Evolutionary conservation across 2,113 vertebrate species (phyloP).

Genomic region (Apeltes quadracus): DNA sequence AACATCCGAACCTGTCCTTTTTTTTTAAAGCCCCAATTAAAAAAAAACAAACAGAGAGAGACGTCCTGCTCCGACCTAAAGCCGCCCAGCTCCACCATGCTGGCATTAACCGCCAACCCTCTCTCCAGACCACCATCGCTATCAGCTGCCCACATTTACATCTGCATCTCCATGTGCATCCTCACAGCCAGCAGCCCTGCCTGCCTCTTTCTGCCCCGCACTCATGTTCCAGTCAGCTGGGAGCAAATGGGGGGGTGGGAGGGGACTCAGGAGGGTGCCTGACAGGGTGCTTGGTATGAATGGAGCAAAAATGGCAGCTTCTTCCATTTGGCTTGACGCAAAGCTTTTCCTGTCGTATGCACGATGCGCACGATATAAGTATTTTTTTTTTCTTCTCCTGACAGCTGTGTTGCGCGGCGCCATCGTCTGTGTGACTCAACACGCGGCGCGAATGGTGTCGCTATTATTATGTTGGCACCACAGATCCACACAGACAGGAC

Average conservation of each 20-base stretch:
- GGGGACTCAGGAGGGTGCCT: constrained; percentile 21
- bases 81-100: constrained; percentile 72
- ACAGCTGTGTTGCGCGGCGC: constrained; percentile 26
- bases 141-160: constrained; percentile 58
- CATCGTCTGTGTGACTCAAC: constrained; percentile 37
- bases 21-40: not conserved
- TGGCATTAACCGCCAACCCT: constrained; percentile 32
- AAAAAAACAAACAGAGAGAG: not conserved
- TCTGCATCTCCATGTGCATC: constrained; percentile 71
- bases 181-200: constrained; percentile 56
- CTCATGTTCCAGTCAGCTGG: constrained; percentile 51
- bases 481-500: constrained; percentile 9
- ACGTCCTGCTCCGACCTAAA: constrained; percentile 27
- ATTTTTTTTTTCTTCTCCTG: constrained; percentile 5
- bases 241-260: constrained; percentile 24
- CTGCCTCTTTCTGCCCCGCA: constrained; percentile 46
- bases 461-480: constrained; percentile 46
- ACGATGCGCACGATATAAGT: constrained; percentile 30
- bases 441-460: constrained; percentile 24
- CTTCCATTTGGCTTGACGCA: constrained; percentile 52
- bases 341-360: constrained; percentile 40
- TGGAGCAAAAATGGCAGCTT: constrained; percentile 44
- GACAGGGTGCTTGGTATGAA: constrained; percentile 54
- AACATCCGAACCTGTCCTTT: constrained; percentile 4
- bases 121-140: constrained; percentile 40